Evolutionary conservation across 2,888 invertebrate genomes (phyloP).

Genomic region (Eupithecia subumbrata): DNA sequence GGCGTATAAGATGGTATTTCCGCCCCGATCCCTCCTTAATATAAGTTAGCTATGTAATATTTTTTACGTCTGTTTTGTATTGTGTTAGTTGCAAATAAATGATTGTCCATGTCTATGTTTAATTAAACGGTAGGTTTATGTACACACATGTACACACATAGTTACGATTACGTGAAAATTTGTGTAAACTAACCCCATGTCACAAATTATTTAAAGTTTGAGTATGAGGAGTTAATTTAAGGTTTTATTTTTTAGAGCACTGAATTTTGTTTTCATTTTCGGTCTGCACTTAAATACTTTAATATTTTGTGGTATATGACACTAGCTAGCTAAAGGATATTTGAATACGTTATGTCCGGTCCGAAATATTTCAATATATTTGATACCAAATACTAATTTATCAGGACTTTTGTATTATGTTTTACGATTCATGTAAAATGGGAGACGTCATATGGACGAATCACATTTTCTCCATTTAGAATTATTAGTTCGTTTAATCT

Average conservation of each 20-base stretch:
- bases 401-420: not conserved
- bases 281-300: not conserved
- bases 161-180: not conserved
- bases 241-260: not conserved
- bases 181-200: not conserved
- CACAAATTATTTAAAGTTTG: not conserved
- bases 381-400: too few species aligned
- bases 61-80: too few species aligned
- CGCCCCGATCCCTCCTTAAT: too few species aligned
- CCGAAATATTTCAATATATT: not conserved
- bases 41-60: too few species aligned
- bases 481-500: constrained; percentile 5
- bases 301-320: not conserved
- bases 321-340: not conserved
- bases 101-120: too few species aligned
- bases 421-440: not conserved
- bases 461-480: not conserved
- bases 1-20: too few species aligned
- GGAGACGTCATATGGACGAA: not conserved
- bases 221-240: not conserved
- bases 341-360: not conserved
- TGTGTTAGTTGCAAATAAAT: too few species aligned
- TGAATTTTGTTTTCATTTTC: not conserved
- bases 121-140: not conserved
- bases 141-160: not conserved